phyloP scores from a whole-genome alignment of 1,140 invertebrate species.

The Hormaphis cornu region DNA sequence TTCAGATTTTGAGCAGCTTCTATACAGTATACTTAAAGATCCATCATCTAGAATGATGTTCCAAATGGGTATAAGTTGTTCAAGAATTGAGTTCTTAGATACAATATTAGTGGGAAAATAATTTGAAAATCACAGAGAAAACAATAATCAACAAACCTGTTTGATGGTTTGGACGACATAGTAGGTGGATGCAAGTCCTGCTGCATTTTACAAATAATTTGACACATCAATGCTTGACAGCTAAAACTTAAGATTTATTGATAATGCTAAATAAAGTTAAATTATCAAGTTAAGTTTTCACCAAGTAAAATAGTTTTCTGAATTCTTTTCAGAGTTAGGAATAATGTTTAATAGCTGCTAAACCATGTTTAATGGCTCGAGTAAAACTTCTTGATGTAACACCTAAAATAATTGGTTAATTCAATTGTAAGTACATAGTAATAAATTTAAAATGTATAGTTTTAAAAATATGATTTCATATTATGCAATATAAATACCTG shows the following conservation, averaged over 20 bases:
- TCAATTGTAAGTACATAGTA: background rate
- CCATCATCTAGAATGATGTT: slow-evolving; percentile 53
- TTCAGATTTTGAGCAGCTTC: slow-evolving; percentile 67
- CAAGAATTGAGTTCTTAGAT: slow-evolving; percentile 28
- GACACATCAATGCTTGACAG: slow-evolving; percentile 10
- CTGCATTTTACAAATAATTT: slow-evolving; percentile 31
- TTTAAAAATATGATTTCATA: background rate
- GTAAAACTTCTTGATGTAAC: slow-evolving; percentile 69
- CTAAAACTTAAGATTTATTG: background rate
- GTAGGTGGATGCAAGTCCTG: slow-evolving; percentile 25
- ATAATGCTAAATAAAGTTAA: background rate
- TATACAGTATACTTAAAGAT: slow-evolving; percentile 73
- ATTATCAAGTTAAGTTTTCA: slow-evolving; percentile 28
- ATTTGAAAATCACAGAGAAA: background rate
- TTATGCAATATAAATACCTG: slow-evolving; percentile 42
- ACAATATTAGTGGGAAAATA: slow-evolving; percentile 15
- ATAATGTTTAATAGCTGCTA: slow-evolving; percentile 68
- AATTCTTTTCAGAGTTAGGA: slow-evolving; percentile 47
- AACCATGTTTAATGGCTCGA: slow-evolving; percentile 85
- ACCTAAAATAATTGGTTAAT: slow-evolving; percentile 48
- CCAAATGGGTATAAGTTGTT: slow-evolving; percentile 49
- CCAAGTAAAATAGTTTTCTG: slow-evolving; percentile 6
- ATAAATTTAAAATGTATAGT: too few relatives aligned
- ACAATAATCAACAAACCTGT: background rate
- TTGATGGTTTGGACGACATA: slow-evolving; percentile 16